Evolutionary conservation across 2,797 vertebrate species (phyloP), one percentile per base, ranked within the genome.

Genomic region (Echeneis naucrates): DNA sequence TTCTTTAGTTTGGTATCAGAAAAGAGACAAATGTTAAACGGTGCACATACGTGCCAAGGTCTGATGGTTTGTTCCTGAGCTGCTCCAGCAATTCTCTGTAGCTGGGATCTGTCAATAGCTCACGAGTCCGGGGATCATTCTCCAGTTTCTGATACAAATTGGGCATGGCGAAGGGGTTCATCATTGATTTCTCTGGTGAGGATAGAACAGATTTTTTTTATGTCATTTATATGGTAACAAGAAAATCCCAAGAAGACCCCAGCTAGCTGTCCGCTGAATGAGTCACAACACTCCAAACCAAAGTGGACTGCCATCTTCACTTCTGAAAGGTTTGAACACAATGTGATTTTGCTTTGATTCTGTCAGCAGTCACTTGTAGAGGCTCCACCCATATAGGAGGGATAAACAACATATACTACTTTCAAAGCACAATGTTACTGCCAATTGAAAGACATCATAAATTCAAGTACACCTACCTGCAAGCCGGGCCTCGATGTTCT

Each of bases 91-190:
- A 92, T 26, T 95, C 95, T 87, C 85, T 93, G 90, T 98, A 99
- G 84, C 94, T 94, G 2, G 97, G 95, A 55, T 99, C 96, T 19
- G 85, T 86, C 72, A 99, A 86, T 10, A 98, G 91, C 0, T 93
- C 89, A 44, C 95, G 88, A 0, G 97, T 98, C 16, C 97, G 93
- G 61, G 96, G 83, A 63, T 99, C 97, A 0, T 10, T 93, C 90
- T 98, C 96, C 80, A 99, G 88, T 86, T 97, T 96, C 79, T 97
- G 95, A 75, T 94, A 95, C 52, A 99, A 74, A 88, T 98, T 96
- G 38, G 97, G 96, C 82, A 95, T 92, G 23, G 96, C 95, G 75
- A 99, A 98, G 4, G 97, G 97, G 85, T 98, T 99, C 96, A 97
- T 96, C 90, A 97, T 95, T 27, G 96, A 89, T 88, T 95, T 95